Evolutionary conservation across 92 coral and sea anemone genomes (phyloP), one percentile per base, ranked within the genome.

Genomic region (Palythoa heliodiscus): DNA sequence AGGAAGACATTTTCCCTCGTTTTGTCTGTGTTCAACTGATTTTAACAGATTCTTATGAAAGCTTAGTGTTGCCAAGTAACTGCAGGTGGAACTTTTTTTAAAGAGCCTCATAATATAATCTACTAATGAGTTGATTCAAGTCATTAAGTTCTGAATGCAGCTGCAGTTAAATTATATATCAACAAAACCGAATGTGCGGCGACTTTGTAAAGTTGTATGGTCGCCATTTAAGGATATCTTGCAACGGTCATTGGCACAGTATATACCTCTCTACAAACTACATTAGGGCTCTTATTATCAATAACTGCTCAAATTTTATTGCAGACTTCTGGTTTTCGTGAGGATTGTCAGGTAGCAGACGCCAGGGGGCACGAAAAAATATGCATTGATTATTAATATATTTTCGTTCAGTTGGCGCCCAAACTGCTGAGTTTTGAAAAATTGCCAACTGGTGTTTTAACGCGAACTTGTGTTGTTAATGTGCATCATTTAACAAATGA

Each of bases 331-430:
- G 58, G 66, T 12, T 15, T 80, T 40, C 74, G 73, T 48, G 73
- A 43, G 84, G n/a, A 80, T 67, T 52, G 5, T 10, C 84, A 64
- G 84, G 60, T 80, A 75, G 74, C 73, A 24, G 23, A 7, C 74
- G 5, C 35, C 57, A 48, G 40, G 61, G 74, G 74, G 48, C 84
- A 73, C 84, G 66, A 54, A 54, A 47, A 53, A 74, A 11, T 19
- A 17, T 52, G 78, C 38, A 23, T 50, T 52, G 40, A 24, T 14
- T 17, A 76, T 52, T 24, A 52, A 11, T 37, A 3, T 79, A 17
- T 47, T 64, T 39, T 70, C 38, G 40, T 68, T 66, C 52, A 24
- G 38, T 80, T 80, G 84, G 84, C 84, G 84, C 84, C 84, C 58
- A 80, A 80, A 80, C 50, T 17, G 14, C 66, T 67, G 47, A 29